Base-by-base conservation (phyloP, 2,888 invertebrate species). In the Sympetrum striolatum region DNA sequence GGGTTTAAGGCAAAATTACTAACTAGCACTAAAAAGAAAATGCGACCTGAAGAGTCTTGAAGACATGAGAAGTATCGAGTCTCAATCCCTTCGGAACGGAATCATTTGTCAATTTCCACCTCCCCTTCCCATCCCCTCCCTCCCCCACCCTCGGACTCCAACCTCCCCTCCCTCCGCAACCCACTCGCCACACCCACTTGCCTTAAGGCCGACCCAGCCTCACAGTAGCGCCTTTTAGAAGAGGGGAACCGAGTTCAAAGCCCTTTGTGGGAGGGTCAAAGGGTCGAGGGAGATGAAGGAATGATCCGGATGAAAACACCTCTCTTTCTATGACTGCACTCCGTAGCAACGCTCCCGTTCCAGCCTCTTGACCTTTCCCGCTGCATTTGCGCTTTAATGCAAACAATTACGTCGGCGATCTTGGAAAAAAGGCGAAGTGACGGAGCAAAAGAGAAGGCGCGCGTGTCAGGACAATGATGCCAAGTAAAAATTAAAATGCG, bases 231-330 rank as follows among this genome's bases (percentile, higher is more conserved):
- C 82, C 35, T 31, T 60, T 82, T 31, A 82, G 58, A 53, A 35
- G 53, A n/a, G 82, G 82, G 58, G 58, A 82, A 53, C 53, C 82
- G 82, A 82, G 82, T 82, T 82, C 82, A 82, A 82, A 82, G 82
- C 82, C 82, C 82, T 82, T 48, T 31, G 15, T 53, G 81, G 25
- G 81, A 35, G 44, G 44, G 44, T 44, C 31, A 35, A 48, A 18
- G 12, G 81, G 25, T 31, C n/a, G 81, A 81, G 81, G 81, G 44
- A 64, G 64, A 64, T 64, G 64, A 64, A n/a, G 64, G 64, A 64
- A n/a, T 64, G 64, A 64, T 64, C 64, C 25, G 64, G 64, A 64
- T 64, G 64, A 64, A 64, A 64, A 64, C 64, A 6, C 25, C 64
- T 64, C 64, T 22, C 64, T 64, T 10, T 64, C n/a, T 25, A 64